These are phyloP conservation scores for Tanytarsus gracilentus DNA, from an alignment of 2,888 invertebrate genomes.

Conservation along the genomic window DNA sequence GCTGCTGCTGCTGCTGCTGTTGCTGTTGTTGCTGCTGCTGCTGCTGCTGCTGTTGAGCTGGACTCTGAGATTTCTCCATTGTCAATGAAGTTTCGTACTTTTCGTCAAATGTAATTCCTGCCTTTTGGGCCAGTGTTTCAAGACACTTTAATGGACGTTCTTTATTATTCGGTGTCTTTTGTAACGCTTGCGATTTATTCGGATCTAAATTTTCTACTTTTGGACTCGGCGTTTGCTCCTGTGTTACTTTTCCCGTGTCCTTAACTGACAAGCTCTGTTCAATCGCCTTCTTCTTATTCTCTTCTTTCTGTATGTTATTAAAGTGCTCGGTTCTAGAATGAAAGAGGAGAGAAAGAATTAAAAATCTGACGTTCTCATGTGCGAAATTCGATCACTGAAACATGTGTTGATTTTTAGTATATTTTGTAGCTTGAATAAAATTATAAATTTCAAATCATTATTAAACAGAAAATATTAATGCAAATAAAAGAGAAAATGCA, in stretches of 20 bases:
- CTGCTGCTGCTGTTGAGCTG: slow-evolving; percentile 42
- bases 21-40: slow-evolving; percentile 33
- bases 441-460: no score
- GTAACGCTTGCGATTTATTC: slow-evolving; percentile 37
- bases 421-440: neutral
- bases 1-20: slow-evolving; percentile 37
- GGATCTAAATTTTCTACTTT: slow-evolving; percentile 40
- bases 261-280: slow-evolving; percentile 16
- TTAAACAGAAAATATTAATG: neutral
- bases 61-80: slow-evolving; percentile 54
- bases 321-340: slow-evolving; percentile 53
- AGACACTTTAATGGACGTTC: slow-evolving; percentile 55
- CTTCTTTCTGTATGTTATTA: slow-evolving; percentile 51
- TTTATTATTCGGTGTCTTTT: slow-evolving; percentile 31
- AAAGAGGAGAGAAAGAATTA: slow-evolving; percentile 28
- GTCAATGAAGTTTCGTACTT: slow-evolving; percentile 61
- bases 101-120: slow-evolving; percentile 64
- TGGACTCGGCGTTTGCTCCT: slow-evolving; percentile 43
- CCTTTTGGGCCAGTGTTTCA: slow-evolving; percentile 63
- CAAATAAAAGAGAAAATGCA: no score
- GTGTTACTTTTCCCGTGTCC: slow-evolving; percentile 43
- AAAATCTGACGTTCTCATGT: neutral
- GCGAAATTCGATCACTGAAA: neutral
- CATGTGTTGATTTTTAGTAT: neutral
- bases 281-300: slow-evolving; percentile 27